Evolutionary conservation across 2,113 vertebrate species (phyloP).

Genomic region (Nibea albiflora): DNA sequence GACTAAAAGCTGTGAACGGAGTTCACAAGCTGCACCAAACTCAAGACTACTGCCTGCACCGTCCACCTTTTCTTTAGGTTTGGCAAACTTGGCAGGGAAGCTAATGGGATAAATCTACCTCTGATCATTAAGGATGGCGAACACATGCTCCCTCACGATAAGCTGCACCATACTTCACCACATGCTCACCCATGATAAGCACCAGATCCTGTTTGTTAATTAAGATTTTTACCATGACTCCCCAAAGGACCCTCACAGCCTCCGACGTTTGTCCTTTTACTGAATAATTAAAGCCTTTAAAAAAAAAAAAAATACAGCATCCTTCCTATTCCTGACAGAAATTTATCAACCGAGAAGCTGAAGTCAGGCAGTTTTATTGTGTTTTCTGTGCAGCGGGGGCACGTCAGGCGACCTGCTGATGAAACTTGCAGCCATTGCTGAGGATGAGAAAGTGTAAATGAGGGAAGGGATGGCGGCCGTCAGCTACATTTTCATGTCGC

Average conservation of each 20-base stretch:
- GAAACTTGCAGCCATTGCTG: conserved; percentile 28
- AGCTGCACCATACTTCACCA: conserved; percentile 25
- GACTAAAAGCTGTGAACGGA: conserved; percentile 35
- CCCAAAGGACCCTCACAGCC: conserved; percentile 31
- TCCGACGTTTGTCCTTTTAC: neutral
- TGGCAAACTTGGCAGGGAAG: conserved; percentile 13
- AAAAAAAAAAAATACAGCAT: neutral
- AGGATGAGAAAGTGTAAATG: conserved; percentile 28
- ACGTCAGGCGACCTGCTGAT: conserved; percentile 25
- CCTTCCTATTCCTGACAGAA: conserved; percentile 37
- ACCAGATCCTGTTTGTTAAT: conserved; percentile 55
- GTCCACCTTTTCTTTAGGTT: neutral
- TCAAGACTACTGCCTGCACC: conserved; percentile 4
- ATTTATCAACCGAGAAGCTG: conserved; percentile 24
- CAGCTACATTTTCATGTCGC: conserved; percentile 39
- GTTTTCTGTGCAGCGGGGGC: conserved; percentile 29
- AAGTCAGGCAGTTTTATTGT: conserved; percentile 22
- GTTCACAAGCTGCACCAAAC: conserved; percentile 12
- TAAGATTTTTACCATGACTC: conserved; percentile 45
- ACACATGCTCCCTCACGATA: conserved; percentile 54
- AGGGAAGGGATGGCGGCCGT: neutral
- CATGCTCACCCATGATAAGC: conserved; percentile 60
- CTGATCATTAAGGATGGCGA: conserved; percentile 56
- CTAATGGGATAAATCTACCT: conserved; percentile 37
- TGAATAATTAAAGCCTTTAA: conserved; percentile 31